phyloP scores from a whole-genome alignment of 2,797 vertebrate genomes.

The Todus mexicanus region DNA sequence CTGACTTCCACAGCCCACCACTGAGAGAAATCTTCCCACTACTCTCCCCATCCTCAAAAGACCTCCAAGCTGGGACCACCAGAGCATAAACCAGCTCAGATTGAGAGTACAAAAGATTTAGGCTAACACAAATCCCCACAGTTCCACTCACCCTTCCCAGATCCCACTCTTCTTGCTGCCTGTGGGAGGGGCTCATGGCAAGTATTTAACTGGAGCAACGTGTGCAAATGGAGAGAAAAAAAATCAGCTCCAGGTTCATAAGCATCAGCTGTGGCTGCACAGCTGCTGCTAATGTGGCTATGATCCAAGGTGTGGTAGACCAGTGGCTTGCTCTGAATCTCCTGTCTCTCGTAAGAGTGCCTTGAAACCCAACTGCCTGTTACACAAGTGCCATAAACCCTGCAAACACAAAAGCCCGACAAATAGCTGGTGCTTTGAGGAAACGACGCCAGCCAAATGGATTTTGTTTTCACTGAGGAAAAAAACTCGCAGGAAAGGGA shows the following conservation, averaged over 20 bases:
- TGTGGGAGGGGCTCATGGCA: too few relatives aligned
- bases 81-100: background rate
- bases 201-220: background rate
- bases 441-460: background rate
- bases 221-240: background rate
- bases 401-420: background rate
- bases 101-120: background rate
- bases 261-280: background rate
- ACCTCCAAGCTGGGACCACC: background rate
- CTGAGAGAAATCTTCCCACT: background rate
- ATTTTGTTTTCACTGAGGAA: background rate
- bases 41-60: background rate
- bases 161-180: background rate
- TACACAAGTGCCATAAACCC: background rate
- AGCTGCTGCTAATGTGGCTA: background rate
- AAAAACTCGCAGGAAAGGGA: background rate
- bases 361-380: background rate
- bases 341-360: background rate
- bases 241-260: background rate
- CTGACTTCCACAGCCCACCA: background rate
- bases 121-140: background rate
- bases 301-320: background rate
- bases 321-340: background rate
- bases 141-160: background rate
- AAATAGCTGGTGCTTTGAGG: background rate